Percentiles rank a stretch among this genome's conserved stretches.
These are phyloP conservation scores for Atherix ibis DNA, from an alignment of 2,888 invertebrate genomes.

Conservation along the genomic window DNA sequence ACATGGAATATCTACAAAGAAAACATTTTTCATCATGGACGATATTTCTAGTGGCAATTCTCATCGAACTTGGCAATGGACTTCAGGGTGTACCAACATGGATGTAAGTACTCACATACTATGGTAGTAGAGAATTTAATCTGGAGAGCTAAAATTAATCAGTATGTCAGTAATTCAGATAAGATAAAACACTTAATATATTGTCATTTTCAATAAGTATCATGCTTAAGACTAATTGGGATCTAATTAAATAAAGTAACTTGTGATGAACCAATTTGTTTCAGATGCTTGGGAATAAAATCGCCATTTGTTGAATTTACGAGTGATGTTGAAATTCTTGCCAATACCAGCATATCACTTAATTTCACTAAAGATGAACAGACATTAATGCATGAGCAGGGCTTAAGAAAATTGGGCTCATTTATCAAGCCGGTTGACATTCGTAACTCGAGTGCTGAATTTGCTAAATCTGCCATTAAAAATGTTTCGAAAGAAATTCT, in stretches of 20 bases:
- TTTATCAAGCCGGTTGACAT: slow-evolving; percentile 31
- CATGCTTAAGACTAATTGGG: no score
- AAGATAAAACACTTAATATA: no score
- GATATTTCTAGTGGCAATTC: slow-evolving; percentile 21
- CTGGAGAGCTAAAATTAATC: no score
- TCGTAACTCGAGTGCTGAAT: slow-evolving; percentile 27
- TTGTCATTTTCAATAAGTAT: no score
- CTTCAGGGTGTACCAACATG: slow-evolving; percentile 31
- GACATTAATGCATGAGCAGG: slow-evolving; percentile 30
- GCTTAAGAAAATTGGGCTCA: slow-evolving; percentile 26
- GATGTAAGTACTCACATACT: slow-evolving; percentile 25
- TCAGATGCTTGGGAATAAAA: slow-evolving; percentile 28
- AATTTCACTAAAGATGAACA: slow-evolving; percentile 32
- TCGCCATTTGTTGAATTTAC: slow-evolving; percentile 32
- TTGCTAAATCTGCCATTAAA: slow-evolving; percentile 27
- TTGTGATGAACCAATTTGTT: no score
- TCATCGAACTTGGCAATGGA: slow-evolving; percentile 20
- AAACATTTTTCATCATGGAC: slow-evolving; percentile 28
- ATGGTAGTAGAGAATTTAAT: not conserved
- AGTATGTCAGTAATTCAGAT: not conserved
- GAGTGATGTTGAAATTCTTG: slow-evolving; percentile 25
- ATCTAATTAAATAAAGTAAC: no score
- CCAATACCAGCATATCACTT: slow-evolving; percentile 29
- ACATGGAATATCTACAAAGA: slow-evolving; percentile 28
- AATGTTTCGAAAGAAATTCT: slow-evolving; percentile 17